These are phyloP conservation scores for Vespertilio murinus DNA, from an alignment of 2,797 vertebrate genomes.

Conservation along the genomic window DNA sequence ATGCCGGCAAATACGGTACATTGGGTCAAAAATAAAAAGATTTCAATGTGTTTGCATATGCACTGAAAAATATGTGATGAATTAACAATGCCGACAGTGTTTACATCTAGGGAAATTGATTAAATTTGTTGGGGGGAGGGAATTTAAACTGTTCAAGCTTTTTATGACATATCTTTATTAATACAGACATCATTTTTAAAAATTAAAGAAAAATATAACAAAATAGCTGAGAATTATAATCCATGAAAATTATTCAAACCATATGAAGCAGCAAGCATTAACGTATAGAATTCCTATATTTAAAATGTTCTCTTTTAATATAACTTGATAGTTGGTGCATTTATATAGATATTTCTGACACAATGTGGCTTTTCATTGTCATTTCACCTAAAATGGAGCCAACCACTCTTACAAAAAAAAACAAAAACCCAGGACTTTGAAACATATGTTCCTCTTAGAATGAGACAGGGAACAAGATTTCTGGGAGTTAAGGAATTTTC, in stretches of 20 bases:
- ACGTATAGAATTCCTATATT: background rate
- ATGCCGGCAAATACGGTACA: too few relatives aligned
- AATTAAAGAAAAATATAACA: background rate
- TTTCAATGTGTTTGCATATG: background rate
- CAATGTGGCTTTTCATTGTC: background rate
- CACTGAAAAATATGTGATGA: background rate
- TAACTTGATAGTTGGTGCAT: background rate
- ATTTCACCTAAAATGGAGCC: background rate
- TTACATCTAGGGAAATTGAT: background rate
- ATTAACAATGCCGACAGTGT: background rate
- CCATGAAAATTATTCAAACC: constrained; percentile 43
- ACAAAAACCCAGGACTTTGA: background rate
- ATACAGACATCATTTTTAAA: background rate
- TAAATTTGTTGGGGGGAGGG: background rate
- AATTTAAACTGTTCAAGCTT: background rate
- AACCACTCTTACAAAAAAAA: background rate
- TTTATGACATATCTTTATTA: background rate
- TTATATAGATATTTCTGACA: background rate
- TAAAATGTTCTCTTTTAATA: constrained; percentile 17
- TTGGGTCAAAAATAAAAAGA: background rate
- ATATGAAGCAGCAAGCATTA: constrained; percentile 38
- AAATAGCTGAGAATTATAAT: constrained; percentile 8
- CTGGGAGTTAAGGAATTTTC: background rate
- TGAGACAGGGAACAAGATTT: background rate
- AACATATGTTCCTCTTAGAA: background rate